Base-by-base conservation (phyloP, 2,888 invertebrate species). In the Dynastes tityus region DNA sequence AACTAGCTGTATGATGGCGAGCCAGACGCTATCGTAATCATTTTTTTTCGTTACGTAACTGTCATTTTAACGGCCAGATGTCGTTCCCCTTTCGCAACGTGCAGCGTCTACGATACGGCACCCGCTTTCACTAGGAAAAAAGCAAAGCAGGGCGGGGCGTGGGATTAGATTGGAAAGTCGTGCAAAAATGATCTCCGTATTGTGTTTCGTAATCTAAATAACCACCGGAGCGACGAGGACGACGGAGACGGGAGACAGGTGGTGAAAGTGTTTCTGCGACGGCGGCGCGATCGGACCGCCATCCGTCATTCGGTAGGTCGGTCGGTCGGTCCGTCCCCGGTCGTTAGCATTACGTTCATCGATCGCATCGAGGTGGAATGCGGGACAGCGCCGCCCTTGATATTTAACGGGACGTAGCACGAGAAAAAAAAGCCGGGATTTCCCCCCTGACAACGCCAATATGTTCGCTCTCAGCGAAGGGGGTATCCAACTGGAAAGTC, bases 231-330 rank as follows among this genome's bases (percentile, higher is more conserved):
- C 67, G 55, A 55, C 55, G 76, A 76, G 67, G 68, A 76, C 68
- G 65, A 53, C 68, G 51, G 37, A 40, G 55, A 58, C 55, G 55
- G 51, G 78, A 73, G 61, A 61, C 78, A 78, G 78, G 78, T 73
- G 78, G 78, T 78, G 78, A 78, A 78, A 78, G 78, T 78, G 73
- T 74, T 74, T 74, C 63, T 74, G 73, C 37, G 73, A 63, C 73
- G 32, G 32, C 32, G 73, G 73, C 61, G 73, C 49, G 58, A 53
- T 32, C 40, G 22, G 55, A 67, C 73, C 61, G 73, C 49, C 73
- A 74, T 74, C 73, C 45, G 73, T 74, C 73, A 74, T 61, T 74
- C 61, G 73, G 27, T 74, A 45, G 73, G 61, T 74, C 27, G 73
- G 32, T 70, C 37, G 64, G 5, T 40, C 65, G 37, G 68, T 53